Conservation (phyloP, 2,888 invertebrate species). For the Hipparchia semele region DNA sequence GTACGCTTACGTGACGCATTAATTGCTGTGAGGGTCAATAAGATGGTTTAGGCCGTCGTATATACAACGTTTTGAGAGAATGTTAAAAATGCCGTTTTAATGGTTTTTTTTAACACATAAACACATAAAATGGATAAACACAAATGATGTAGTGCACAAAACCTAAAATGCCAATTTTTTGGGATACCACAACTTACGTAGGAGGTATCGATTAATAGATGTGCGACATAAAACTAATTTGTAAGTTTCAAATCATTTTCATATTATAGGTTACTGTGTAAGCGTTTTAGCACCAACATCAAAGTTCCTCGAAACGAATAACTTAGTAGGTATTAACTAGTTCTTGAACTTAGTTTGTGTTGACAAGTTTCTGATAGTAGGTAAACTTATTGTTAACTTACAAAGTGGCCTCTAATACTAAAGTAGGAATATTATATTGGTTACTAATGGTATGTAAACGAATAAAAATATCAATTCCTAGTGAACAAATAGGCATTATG, state of each 20-base stretch:
- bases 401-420: slow-evolving; percentile 6
- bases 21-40: too few relatives aligned
- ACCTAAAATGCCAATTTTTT: too few relatives aligned
- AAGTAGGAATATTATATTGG: background rate
- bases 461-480: background rate
- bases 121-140: too few relatives aligned
- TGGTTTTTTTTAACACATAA: too few relatives aligned
- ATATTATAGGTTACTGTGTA: background rate
- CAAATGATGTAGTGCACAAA: too few relatives aligned
- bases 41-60: too few relatives aligned
- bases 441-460: background rate
- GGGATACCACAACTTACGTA: too few relatives aligned
- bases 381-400: slow-evolving; percentile 15
- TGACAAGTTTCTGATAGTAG: slow-evolving; percentile 19
- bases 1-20: too few relatives aligned
- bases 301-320: slow-evolving; percentile 39
- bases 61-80: too few relatives aligned
- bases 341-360: slow-evolving; percentile 41
- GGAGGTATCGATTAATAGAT: too few relatives aligned
- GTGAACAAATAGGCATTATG: background rate
- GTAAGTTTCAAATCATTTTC: slow-evolving; percentile 9
- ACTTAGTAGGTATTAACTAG: slow-evolving; percentile 46
- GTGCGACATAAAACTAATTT: slow-evolving; percentile 5
- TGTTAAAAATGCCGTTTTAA: too few relatives aligned
- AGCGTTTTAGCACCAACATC: slow-evolving; percentile 40